Evolutionary conservation across 2,113 vertebrate species (phyloP).

Genomic region (Stigmatopora argus): DNA sequence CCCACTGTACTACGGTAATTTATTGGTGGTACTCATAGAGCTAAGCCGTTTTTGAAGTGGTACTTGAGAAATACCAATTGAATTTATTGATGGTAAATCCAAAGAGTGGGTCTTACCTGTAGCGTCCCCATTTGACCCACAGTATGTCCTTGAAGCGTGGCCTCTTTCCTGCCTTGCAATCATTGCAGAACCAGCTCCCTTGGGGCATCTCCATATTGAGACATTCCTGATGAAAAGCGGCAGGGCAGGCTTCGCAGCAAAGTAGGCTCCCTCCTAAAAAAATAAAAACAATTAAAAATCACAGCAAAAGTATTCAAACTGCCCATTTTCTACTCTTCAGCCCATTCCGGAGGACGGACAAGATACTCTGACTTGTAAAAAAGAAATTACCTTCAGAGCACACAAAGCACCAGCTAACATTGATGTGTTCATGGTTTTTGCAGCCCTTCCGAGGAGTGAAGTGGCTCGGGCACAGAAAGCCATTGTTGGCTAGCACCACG

Average conservation of each 20-base stretch:
- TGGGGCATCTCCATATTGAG: slow-evolving; percentile 97
- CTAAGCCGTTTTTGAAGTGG: too few species aligned
- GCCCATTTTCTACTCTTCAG: too few species aligned
- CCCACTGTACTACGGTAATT: too few species aligned
- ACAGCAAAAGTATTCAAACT: slow-evolving; percentile 4
- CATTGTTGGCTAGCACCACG: slow-evolving; percentile 91
- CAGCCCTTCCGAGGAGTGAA: slow-evolving; percentile 90
- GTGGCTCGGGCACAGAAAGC: slow-evolving; percentile 97
- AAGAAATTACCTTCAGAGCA: slow-evolving; percentile 89
- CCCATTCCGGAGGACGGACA: too few species aligned
- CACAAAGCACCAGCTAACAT: slow-evolving; percentile 99
- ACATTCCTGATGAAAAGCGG: slow-evolving; percentile 96
- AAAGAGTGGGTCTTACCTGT: slow-evolving; percentile 73
- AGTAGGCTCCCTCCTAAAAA: slow-evolving; percentile 88
- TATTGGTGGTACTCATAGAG: too few species aligned
- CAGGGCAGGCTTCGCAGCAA: slow-evolving; percentile 96
- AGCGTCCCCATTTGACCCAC: slow-evolving; percentile 97
- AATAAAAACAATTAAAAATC: not conserved
- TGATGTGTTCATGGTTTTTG: slow-evolving; percentile 97
- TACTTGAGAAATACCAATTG: too few species aligned
- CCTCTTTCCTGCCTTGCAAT: slow-evolving; percentile 95
- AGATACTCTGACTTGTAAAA: too few species aligned
- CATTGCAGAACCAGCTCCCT: slow-evolving; percentile 98
- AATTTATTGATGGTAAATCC: not conserved
- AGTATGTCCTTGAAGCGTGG: slow-evolving; percentile 95